Percentiles rank a stretch among this genome's conserved stretches.
phyloP scores from a whole-genome alignment of 2,113 vertebrate genomes.

The human (Homo sapiens) region DNA sequence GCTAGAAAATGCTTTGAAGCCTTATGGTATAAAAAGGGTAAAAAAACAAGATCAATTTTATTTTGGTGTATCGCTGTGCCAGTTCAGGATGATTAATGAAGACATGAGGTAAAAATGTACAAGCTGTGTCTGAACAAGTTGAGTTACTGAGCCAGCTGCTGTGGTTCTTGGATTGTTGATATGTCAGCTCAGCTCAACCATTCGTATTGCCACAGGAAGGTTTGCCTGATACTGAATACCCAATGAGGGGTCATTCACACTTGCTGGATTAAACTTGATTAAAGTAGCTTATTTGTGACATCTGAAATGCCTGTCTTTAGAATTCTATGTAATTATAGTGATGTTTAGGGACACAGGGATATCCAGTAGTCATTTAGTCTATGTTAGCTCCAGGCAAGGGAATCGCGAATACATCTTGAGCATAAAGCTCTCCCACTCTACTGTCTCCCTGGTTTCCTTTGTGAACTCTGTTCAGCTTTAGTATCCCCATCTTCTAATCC shows the following conservation, averaged over 20 bases:
- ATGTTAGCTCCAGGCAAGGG: neutral
- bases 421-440: neutral
- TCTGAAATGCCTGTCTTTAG: neutral
- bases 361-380: neutral
- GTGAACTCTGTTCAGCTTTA: neutral
- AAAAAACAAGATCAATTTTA: neutral
- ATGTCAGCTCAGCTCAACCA: neutral
- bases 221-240: neutral
- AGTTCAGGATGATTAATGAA: neutral
- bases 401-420: neutral
- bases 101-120: neutral
- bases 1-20: neutral
- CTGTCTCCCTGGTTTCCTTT: neutral
- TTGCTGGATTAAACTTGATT: neutral
- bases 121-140: neutral
- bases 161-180: neutral
- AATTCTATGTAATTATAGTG: neutral
- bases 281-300: neutral
- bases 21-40: neutral
- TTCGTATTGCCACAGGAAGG: neutral
- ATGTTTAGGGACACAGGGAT: neutral
- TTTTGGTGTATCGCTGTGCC: neutral
- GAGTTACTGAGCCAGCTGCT: neutral
- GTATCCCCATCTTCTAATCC: neutral
- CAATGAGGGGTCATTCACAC: neutral